phyloP scores from a whole-genome alignment of 2,888 invertebrate genomes.

The Synanthedon vespiformis region DNA sequence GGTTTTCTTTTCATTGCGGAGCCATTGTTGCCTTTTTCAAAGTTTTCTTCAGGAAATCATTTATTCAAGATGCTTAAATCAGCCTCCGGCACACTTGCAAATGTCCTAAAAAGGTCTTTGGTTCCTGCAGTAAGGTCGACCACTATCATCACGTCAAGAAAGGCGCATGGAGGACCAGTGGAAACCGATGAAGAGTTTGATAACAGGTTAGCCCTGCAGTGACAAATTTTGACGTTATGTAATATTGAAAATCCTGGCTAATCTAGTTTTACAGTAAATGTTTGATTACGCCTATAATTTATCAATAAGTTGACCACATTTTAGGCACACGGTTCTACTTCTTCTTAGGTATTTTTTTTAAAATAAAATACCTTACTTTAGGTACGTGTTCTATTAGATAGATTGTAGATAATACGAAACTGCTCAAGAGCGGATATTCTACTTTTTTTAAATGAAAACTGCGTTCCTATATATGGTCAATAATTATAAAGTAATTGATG shows the following conservation, averaged over 20 bases:
- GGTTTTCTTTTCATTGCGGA: constrained; percentile 21
- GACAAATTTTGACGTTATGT: constrained; percentile 59
- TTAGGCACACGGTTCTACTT: too few relatives aligned
- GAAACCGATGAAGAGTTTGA: constrained; percentile 91
- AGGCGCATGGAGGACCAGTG: constrained; percentile 57
- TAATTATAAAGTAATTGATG: too few relatives aligned
- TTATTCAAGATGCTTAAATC: constrained; percentile 59
- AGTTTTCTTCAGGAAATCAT: constrained; percentile 31
- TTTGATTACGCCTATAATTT: background rate
- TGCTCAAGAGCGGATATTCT: too few relatives aligned
- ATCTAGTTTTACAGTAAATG: background rate
- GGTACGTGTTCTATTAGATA: too few relatives aligned
- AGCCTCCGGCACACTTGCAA: constrained; percentile 46
- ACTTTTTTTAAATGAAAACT: too few relatives aligned
- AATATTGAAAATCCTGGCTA: constrained; percentile 28
- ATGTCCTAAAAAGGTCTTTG: constrained; percentile 50
- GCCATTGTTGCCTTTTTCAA: constrained; percentile 57
- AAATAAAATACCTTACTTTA: too few relatives aligned
- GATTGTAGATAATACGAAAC: too few relatives aligned
- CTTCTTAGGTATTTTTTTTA: too few relatives aligned
- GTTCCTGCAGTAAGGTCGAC: constrained; percentile 40
- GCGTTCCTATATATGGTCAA: too few relatives aligned
- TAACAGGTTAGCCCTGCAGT: constrained; percentile 60
- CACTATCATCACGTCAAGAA: constrained; percentile 37
- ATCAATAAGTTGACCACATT: too few relatives aligned